Evolutionary conservation across 37 sponge, comb jelly and placozoan genomes (phyloP), one percentile per base, ranked within the genome.

Genomic region (Spongilla lacustris): DNA sequence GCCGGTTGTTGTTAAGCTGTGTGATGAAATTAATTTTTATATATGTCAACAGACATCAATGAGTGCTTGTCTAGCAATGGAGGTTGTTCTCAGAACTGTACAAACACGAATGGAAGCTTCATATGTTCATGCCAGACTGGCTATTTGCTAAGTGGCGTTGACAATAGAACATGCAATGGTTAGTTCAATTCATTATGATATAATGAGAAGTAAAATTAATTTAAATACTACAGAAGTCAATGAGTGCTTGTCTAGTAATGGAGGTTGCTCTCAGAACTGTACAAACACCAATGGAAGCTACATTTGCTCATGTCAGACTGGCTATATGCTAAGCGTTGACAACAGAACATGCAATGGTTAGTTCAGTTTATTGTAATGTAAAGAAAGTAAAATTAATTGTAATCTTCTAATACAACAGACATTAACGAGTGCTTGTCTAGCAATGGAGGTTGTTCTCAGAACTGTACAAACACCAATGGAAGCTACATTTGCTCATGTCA

Each of bases 221-320:
- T 28, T n/a, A n/a, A 30, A 24, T 13, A 9, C 34, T 29, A 78
- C 46, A 78, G 79, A 78, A 12, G 5, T 78, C 5, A 38, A 78
- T 78, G 79, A 78, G 50, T 78, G 79, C 49, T 17, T 5, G 2
- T 9, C 26, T 36, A 12, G 36, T 36, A 36, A 5, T 78, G 13
- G 14, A 19, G n/a, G n/a, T n/a, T 78, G 79, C 36, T 50, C 41
- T 34, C 79, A 78, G 9, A 10, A 2, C n/a, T 83, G 83, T 32
- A 35, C n/a, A 68, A 83, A 83, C 68, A 83, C 46, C n/a, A 26
- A 68, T 37, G 83, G 83, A 23, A 70, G 72, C 36, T 83, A 71
- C 6, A 3, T 23, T n/a, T 83, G 83, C 37, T 72, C 73, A 12
- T 83, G 83, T 83, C 10, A 12, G 41, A 36, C 79, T 36, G 79